Conservation (phyloP, 1,140 invertebrate genomes). For the Hirudo medicinalis region DNA sequence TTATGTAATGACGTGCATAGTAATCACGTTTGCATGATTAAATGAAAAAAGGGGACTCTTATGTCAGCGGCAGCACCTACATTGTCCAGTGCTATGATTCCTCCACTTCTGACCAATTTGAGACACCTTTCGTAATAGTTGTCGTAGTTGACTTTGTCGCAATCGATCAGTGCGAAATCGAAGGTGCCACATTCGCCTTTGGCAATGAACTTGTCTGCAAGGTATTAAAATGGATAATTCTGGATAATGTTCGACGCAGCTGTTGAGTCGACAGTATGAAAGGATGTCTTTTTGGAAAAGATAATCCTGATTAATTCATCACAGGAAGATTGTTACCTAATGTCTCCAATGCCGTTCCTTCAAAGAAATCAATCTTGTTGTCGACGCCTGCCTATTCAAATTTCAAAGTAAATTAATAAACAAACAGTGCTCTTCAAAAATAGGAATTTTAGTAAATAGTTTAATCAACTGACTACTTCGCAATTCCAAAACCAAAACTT, state of each 20-base stretch:
- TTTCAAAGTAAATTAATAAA: no score
- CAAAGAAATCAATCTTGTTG: conserved; percentile 15
- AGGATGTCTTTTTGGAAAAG: no score
- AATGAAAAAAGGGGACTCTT: no score
- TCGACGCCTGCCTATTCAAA: neutral
- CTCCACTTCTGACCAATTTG: conserved; percentile 35
- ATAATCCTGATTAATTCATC: no score
- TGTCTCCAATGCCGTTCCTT: neutral
- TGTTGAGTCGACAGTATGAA: no score
- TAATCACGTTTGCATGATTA: no score
- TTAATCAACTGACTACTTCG: no score
- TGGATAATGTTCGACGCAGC: no score
- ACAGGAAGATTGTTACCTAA: conserved; percentile 2
- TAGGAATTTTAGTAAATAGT: no score
- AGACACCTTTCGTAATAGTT: conserved; percentile 41
- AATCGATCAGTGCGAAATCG: conserved; percentile 46
- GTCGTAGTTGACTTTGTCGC: conserved; percentile 40
- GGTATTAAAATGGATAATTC: neutral
- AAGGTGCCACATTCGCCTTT: conserved; percentile 37
- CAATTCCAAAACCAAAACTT: no score
- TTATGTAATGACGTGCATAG: no score
- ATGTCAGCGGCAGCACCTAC: conserved; percentile 24
- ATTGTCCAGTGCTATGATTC: conserved; percentile 44
- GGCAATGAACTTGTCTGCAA: conserved; percentile 33
- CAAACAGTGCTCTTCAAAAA: no score